Conservation (phyloP, 2,797 vertebrate genomes). For the Sebastes iracundus region DNA sequence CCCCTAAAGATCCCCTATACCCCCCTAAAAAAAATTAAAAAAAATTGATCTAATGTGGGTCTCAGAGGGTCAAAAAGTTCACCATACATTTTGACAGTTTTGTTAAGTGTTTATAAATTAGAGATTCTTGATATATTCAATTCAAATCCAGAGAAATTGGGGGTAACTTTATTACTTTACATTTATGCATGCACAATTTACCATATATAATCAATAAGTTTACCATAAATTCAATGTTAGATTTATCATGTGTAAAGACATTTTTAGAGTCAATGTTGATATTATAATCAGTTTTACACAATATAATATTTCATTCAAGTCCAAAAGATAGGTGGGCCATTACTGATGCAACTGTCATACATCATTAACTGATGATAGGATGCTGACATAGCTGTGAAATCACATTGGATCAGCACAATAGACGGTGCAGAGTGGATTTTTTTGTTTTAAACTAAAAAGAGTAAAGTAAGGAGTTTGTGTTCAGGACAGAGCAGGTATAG, state of each 20-base stretch:
- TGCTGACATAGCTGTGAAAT: neutral
- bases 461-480: neutral
- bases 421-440: neutral
- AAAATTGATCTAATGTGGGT: too few relatives aligned
- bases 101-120: too few relatives aligned
- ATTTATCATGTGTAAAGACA: neutral
- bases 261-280: neutral
- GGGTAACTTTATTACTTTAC: neutral
- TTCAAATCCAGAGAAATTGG: too few relatives aligned
- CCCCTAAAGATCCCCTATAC: rapidly evolving
- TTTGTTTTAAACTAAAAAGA: neutral
- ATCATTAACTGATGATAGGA: slow-evolving; percentile 8
- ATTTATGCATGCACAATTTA: rapidly evolving
- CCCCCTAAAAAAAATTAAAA: too few relatives aligned
- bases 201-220: neutral
- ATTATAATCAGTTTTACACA: neutral
- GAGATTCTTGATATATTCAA: too few relatives aligned
- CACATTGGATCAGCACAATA: neutral
- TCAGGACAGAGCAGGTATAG: neutral
- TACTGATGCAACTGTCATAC: neutral
- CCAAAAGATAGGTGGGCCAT: neutral
- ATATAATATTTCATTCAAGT: neutral
- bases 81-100: too few relatives aligned
- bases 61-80: too few relatives aligned
- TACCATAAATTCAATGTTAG: neutral